Evolutionary conservation across 30 jellyfish, hydroid and myxozoan genomes (phyloP), one percentile per base, ranked within the genome.

Genomic region (Chironex yamaguchii): DNA sequence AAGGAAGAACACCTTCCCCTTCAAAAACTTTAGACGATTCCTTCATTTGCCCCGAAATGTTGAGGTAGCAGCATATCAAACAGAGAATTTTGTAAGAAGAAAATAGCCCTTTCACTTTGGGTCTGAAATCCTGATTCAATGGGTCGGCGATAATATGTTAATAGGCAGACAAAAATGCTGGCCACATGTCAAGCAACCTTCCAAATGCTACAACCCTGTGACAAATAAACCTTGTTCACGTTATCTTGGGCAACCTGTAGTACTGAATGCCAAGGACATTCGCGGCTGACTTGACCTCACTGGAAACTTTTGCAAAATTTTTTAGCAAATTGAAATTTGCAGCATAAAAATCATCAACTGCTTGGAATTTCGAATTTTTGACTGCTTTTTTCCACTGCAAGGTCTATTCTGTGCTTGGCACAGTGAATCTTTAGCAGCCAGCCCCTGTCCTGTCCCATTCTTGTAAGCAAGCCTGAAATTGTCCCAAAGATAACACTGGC

Each of bases 401-500:
- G 79, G 76, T 90, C 93, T 3, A 90, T 70, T 17, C 97, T 51
- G 63, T 82, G 91, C 36, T 82, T 90, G 30, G 89, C 71, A 67
- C 97, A 90, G 36, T 90, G 96, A 48, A 82, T 82, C 52, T 36
- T 30, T 11, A 90, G 33, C 58, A 90, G 89, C 97, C 97, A 83
- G 20, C 62, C 88, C 24, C 97, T 32, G 35, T 73, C 88, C 13
- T 25, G 64, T 4, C 53, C 29, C 23, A 69, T 3, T 23, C 91
- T 63, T 26, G 90, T 67, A 34, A 73, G 84, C 83, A 90, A 25
- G 17, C 91, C 87, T 1, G 91, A 58, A 31, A 24, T 58, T 36
- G 70, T 23, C 27, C 97, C 97, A 17, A 68, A 0, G 96, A 80
- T 89, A 22, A 89, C 96, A 31, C 73, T 69, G 0, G 97, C 96